Conservation (phyloP, 2,113 vertebrate species). For the Strix aluco region DNA sequence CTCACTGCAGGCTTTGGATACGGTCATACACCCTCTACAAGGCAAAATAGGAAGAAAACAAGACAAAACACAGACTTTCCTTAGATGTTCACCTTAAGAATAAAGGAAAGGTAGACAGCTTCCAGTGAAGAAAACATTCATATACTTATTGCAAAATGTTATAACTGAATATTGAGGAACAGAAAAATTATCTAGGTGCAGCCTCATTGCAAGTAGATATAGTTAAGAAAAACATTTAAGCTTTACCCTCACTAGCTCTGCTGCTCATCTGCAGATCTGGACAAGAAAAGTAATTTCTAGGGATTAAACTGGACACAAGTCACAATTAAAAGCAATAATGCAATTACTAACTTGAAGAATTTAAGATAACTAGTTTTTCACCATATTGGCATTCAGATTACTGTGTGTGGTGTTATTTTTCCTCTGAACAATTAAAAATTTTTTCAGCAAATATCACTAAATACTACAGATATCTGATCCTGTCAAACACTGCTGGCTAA, state of each 20-base stretch:
- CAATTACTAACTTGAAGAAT: not conserved
- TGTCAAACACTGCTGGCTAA: not conserved
- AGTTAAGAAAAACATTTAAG: not conserved
- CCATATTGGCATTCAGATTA: not conserved
- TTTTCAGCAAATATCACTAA: not conserved
- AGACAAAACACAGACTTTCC: not conserved
- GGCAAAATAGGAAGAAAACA: not conserved
- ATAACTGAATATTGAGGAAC: not conserved
- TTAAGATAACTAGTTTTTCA: not conserved
- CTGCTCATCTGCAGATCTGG: not conserved
- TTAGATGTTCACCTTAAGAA: not conserved
- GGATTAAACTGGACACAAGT: not conserved
- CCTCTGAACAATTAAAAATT: not conserved
- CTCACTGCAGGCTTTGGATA: constrained; percentile 19
- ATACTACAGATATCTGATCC: not conserved
- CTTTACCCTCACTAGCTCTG: not conserved
- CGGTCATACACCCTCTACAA: not conserved
- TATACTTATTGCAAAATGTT: not conserved
- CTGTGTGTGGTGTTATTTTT: not conserved
- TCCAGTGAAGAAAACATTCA: not conserved
- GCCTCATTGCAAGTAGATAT: not conserved
- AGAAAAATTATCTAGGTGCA: not conserved
- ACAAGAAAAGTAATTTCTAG: not conserved
- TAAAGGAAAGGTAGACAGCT: not conserved
- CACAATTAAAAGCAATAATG: not conserved